Evolutionary conservation across 2,113 vertebrate genomes (phyloP), one percentile per base, ranked within the genome.

Genomic region (Ptilonorhynchus violaceus): DNA sequence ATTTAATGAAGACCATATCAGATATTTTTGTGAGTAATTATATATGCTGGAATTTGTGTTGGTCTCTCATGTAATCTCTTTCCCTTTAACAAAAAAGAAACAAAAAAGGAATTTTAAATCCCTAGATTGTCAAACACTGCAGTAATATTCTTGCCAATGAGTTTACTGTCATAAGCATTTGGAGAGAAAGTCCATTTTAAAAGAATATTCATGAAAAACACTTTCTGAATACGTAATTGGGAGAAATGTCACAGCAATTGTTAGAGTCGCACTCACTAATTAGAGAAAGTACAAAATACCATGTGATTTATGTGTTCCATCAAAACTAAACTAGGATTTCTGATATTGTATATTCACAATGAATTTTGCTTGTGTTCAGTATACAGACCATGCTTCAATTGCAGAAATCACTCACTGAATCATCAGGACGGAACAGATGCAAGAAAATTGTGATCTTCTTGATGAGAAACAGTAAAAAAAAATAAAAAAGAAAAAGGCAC

Each of bases 341-440:
- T 95, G 46, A 88, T 95, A 92, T 55, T 77, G 63, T 73, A 56
- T 64, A 92, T 85, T 93, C 79, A 94, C 55, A 92, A 67, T 90
- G 55, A 85, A 80, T 95, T 94, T 94, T 86, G 31, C 66, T 72
- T 79, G 46, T 96, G 75, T 90, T 95, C 85, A 41, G 44, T 93
- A 88, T 72, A 90, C 55, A 88, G 35, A 85, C 68, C 63, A 72
- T 85, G 47, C 31, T 86, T 90, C 82, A 90, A 10, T 86, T 86
- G 90, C 68, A 93, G 82, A 95, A 95, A 90, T 97, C 88, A 84
- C 33, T 94, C 82, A 92, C 63, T 92, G 94, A 96, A 93, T 95
- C 88, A 94, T 93, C 75, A 74, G 50, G 47, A 92, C 1, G 42
- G 93, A 95, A 88, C 78, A 96, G 88, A 96, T 93, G 85, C 53